These are phyloP conservation scores for Leucophenga maculata DNA, from an alignment of 2,888 invertebrate genomes.

Conservation along the genomic window DNA sequence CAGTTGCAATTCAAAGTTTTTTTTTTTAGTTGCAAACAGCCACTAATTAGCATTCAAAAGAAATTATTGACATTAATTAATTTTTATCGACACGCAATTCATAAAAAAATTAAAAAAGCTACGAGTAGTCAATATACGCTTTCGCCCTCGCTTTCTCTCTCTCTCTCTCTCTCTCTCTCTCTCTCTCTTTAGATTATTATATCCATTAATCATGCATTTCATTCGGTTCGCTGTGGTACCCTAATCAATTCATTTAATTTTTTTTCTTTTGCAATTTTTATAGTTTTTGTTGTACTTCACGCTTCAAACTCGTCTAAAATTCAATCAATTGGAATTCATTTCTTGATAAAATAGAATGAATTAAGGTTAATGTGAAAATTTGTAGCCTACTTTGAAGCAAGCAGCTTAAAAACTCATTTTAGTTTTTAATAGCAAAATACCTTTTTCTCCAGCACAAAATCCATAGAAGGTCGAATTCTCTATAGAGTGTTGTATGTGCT, in stretches of 20 bases:
- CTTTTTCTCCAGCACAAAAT: too few species aligned
- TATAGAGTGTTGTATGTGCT: too few species aligned
- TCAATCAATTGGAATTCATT: conserved; percentile 58
- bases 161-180: background rate
- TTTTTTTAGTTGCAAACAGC: too few species aligned
- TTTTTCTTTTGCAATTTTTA: conserved; percentile 24
- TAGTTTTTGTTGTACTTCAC: conserved; percentile 34
- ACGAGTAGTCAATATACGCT: too few species aligned
- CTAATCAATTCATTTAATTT: conserved; percentile 46
- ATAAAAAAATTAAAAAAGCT: too few species aligned
- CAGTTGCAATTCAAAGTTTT: too few species aligned
- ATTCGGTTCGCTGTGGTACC: conserved; percentile 9
- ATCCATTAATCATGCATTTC: background rate
- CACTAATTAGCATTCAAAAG: too few species aligned
- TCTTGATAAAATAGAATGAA: conserved; percentile 40
- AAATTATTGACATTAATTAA: too few species aligned
- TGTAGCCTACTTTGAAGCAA: conserved; percentile 53
- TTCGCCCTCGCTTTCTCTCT: too few species aligned
- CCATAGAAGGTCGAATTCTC: too few species aligned
- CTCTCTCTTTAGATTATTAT: background rate
- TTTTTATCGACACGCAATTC: too few species aligned
- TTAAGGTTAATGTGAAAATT: conserved; percentile 42
- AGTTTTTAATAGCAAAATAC: conserved; percentile 47
- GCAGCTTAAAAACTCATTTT: conserved; percentile 50
- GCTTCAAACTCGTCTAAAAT: conserved; percentile 37